phyloP scores from a whole-genome alignment of 2,113 vertebrate species.

The Saccopteryx leptura region DNA sequence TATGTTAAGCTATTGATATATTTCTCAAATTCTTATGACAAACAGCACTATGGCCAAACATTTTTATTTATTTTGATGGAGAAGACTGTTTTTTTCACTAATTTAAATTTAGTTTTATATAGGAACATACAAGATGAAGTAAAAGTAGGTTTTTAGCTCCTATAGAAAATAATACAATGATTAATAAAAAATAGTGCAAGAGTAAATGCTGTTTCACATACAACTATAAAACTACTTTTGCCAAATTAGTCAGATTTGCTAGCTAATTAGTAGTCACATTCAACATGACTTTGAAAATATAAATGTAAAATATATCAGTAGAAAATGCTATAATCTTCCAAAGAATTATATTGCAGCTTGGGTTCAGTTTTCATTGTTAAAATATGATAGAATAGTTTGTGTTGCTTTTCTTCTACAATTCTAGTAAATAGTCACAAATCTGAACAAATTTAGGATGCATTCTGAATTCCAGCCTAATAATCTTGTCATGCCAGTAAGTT shows the following conservation, averaged over 20 bases:
- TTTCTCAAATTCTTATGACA: constrained; percentile 1
- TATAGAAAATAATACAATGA: no score
- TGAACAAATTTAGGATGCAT: constrained; percentile 56
- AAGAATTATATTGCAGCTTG: constrained; percentile 14
- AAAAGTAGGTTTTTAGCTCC: no score
- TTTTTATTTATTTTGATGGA: constrained; percentile 51
- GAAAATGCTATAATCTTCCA: not conserved
- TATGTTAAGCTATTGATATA: not conserved
- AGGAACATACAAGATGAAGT: not conserved
- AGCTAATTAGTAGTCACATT: not conserved
- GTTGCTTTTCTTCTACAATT: not conserved
- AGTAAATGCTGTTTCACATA: no score
- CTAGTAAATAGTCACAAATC: not conserved
- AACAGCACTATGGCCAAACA: not conserved
- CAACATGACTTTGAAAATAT: not conserved
- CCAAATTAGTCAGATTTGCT: constrained; percentile 8
- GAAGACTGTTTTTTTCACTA: constrained; percentile 17
- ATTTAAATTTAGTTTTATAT: constrained; percentile 60
- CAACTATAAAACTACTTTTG: no score
- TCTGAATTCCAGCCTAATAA: constrained; percentile 64
- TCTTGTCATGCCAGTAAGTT: not conserved
- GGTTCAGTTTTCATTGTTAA: constrained; percentile 45
- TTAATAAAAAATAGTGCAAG: no score
- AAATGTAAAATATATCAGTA: not conserved
- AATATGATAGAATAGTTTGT: constrained; percentile 26